Conservation (phyloP, 2,797 vertebrate species). For the Danio kyathit region DNA sequence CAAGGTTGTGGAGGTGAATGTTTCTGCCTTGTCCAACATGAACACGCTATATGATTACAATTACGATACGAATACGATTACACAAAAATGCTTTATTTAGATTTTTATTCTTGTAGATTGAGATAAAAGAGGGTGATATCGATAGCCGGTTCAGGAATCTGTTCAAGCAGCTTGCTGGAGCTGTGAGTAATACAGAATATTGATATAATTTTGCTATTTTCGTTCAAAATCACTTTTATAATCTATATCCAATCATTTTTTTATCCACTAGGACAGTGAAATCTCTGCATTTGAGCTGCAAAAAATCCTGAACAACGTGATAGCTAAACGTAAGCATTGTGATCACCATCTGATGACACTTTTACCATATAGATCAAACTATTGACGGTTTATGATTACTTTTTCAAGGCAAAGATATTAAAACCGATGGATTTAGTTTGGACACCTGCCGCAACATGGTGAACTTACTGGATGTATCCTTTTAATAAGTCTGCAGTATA, state of each 20-base stretch:
- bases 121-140: constrained; percentile 80
- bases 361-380: background rate
- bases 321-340: constrained; percentile 81
- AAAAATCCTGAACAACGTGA: constrained; percentile 84
- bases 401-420: constrained; percentile 81
- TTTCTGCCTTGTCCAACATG: background rate
- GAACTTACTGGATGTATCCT: constrained; percentile 90
- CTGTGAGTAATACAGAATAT: constrained; percentile 72
- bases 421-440: constrained; percentile 85
- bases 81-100: background rate
- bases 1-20: constrained; percentile 81
- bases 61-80: too few relatives aligned
- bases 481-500: background rate
- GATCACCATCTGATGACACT: too few relatives aligned
- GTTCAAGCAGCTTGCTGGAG: constrained; percentile 84
- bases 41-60: too few relatives aligned
- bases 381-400: background rate
- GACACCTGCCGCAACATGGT: constrained; percentile 89
- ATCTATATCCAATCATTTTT: background rate
- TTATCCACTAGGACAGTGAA: constrained; percentile 80
- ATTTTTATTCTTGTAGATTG: constrained; percentile 66
- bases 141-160: constrained; percentile 79
- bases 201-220: background rate
- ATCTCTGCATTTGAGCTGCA: constrained; percentile 85
- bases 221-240: background rate